These are phyloP conservation scores for Synanthedon formicaeformis DNA, from an alignment of 2,888 invertebrate species.

Conservation along the genomic window DNA sequence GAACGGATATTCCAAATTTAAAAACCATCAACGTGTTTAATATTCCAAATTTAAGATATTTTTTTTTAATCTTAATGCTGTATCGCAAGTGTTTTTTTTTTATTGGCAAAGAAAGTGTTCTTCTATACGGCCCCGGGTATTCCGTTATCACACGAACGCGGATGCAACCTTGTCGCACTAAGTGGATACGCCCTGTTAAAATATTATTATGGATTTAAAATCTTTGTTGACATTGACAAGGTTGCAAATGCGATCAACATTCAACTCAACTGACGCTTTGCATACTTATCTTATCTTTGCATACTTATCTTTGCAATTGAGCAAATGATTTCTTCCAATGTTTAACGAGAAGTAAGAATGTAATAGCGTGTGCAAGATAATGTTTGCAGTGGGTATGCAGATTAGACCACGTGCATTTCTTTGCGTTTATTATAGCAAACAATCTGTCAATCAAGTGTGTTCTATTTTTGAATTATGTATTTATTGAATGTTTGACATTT, in stretches of 20 bases:
- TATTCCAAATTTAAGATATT: background rate
- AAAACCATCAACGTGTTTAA: background rate
- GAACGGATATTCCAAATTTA: conserved; percentile 3
- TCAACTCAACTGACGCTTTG: background rate
- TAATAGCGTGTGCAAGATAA: background rate
- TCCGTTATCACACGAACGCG: conserved; percentile 5
- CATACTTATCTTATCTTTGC: background rate
- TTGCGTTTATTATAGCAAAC: background rate
- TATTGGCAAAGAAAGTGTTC: background rate
- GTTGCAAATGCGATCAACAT: background rate
- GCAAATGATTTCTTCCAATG: background rate
- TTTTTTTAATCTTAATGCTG: background rate
- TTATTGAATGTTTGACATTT: too few species aligned
- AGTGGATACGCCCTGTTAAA: background rate
- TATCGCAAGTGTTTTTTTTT: background rate
- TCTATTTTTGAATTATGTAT: background rate
- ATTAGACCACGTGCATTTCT: background rate
- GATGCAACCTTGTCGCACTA: conserved; percentile 7
- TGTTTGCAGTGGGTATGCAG: background rate
- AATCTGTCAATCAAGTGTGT: conserved; percentile 6
- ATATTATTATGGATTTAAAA: background rate
- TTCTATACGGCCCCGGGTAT: background rate
- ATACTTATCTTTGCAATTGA: background rate
- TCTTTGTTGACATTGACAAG: background rate
- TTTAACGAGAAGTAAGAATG: background rate